phyloP scores from a whole-genome alignment of 2,797 vertebrate species.

The Melanotaenia boesemani region DNA sequence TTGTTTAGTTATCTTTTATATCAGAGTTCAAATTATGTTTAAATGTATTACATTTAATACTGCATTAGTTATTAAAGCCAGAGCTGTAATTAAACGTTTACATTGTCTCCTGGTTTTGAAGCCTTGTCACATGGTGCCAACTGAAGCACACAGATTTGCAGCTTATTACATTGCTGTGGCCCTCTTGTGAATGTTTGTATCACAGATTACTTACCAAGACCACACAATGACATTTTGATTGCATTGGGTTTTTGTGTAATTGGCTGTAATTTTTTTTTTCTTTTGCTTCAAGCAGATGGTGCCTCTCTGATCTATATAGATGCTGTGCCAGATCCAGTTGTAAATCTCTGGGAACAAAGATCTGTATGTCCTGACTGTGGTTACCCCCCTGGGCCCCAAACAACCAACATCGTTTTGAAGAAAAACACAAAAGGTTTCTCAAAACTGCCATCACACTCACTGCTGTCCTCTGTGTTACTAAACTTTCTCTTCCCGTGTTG shows the following conservation, averaged over 20 bases:
- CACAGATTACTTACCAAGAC: constrained; percentile 18
- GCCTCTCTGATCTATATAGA: constrained; percentile 50
- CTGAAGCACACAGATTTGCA: constrained; percentile 1
- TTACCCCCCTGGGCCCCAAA: constrained; percentile 6
- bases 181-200: constrained; percentile 14
- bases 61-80: too few species aligned
- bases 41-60: background rate
- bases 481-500: constrained; percentile 10
- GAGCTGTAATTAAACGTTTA: background rate
- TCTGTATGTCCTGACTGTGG: constrained; percentile 40
- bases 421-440: constrained; percentile 26
- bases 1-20: background rate
- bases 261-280: background rate
- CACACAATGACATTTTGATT: constrained; percentile 42
- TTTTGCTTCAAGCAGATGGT: constrained; percentile 1
- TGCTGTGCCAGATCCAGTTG: constrained; percentile 20
- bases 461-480: constrained; percentile 4
- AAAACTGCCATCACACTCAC: constrained; percentile 18
- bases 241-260: constrained; percentile 34
- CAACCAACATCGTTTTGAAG: constrained; percentile 19
- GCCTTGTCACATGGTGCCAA: background rate
- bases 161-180: constrained; percentile 7
- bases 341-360: constrained; percentile 66
- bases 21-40: background rate
- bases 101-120: background rate